Base-by-base conservation (phyloP, 2,113 vertebrate species). In the Rostratula benghalensis region DNA sequence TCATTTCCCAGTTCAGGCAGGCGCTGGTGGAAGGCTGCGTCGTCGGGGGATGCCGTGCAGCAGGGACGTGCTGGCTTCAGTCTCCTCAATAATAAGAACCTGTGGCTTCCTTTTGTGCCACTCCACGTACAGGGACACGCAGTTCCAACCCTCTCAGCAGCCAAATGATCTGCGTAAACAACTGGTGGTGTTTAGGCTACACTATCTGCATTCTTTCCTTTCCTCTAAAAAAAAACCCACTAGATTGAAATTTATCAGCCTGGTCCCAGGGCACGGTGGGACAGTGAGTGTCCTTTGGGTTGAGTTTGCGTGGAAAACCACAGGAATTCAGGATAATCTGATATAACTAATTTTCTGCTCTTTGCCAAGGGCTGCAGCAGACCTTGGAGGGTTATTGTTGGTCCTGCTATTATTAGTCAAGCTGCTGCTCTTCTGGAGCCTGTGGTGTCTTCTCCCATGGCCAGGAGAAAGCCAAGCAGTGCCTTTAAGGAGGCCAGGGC, bases 1-100 rank as follows among this genome's bases (percentile, higher is more conserved):
- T 97, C 92, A 93, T 50, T 90, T 39, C 28, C 79, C 59, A 24
- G 84, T 4, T 22, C 31, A 63, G 91, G 90, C 82, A 78, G 89
- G 85, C 2, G 2, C 64, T 51, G 85, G 86, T 25, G 48, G 75
- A 41, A 60, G 59, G 28, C 63, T 37, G 80, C 0, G 20, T 39
- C 70, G 83, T 75, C 1, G 19, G 93, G 61, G 93, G 64, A 79
- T 88, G 85, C 85, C 13, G 1, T 41, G 91, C 74, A 39, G 70
- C 73, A 41, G 53, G 83, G 53, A 3, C 4, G 11, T 28, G 56
- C 56, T 59, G 60, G 15, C 88, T 94, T 67, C 11, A 61, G 46
- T 27, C 71, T 83, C 51, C 51, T 64, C 73, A 1, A 0, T 10
- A 35, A 83, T 0, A 35, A 68, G 25, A 81, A 51, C 71, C 35